Percentiles rank a stretch among this genome's conserved stretches.
phyloP scores from a whole-genome alignment of 2,797 vertebrate species.

The Notoglanidium macrostoma region DNA sequence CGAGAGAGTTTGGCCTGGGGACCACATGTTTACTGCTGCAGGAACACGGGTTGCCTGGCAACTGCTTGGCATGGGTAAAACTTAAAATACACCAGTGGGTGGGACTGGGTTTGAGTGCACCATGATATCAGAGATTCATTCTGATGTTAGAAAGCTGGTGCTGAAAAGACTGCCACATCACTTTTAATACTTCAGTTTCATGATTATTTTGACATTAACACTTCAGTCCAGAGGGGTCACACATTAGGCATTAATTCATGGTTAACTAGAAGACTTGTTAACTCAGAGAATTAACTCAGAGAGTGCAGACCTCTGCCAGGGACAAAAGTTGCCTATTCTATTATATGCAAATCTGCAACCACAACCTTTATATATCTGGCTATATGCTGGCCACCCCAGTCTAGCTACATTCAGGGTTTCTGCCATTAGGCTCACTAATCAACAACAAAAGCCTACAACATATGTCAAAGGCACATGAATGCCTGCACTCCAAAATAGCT shows the following conservation, averaged over 20 bases:
- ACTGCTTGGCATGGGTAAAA: conserved; percentile 50
- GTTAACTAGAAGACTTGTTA: background rate
- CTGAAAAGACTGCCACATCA: background rate
- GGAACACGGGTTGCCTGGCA: conserved; percentile 53
- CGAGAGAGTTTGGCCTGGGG: conserved; percentile 32
- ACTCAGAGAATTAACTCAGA: no score
- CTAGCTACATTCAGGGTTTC: no score
- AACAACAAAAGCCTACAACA: no score
- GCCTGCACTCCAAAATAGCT: no score
- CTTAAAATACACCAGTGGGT: conserved; percentile 47
- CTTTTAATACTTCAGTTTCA: background rate
- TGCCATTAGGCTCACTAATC: no score
- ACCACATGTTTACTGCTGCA: conserved; percentile 53
- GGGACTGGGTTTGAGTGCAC: conserved; percentile 24
- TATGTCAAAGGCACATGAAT: no score
- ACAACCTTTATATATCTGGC: no score
- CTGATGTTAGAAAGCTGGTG: conserved; percentile 4
- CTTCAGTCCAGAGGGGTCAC: background rate
- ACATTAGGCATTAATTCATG: background rate
- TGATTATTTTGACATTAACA: background rate
- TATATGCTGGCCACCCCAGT: no score
- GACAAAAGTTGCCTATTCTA: no score
- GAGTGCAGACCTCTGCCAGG: no score
- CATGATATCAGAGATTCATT: conserved; percentile 29
- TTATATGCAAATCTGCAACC: no score